These are phyloP conservation scores for Acromyrmex heyeri DNA, from an alignment of 1,140 invertebrate genomes.

Conservation along the genomic window DNA sequence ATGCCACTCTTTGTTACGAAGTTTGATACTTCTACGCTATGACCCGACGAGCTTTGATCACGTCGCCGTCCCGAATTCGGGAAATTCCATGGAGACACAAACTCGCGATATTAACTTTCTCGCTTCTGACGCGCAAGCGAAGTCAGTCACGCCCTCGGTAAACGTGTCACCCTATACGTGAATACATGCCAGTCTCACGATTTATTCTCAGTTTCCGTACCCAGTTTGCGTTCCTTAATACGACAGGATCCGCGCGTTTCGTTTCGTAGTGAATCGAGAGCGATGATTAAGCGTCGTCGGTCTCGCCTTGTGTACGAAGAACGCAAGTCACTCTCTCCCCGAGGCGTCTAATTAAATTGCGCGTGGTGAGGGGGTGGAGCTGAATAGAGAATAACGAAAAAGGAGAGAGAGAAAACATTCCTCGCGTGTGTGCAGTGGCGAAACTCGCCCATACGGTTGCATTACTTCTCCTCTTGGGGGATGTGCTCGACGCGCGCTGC, in stretches of 20 bases:
- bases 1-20: constrained; percentile 45
- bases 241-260: neutral
- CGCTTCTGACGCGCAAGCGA: constrained; percentile 20
- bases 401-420: neutral
- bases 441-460: neutral
- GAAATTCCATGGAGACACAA: constrained; percentile 53
- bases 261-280: neutral
- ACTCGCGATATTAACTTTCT: constrained; percentile 51
- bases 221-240: neutral
- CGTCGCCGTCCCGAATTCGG: constrained; percentile 45
- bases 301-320: neutral
- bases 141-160: constrained; percentile 17
- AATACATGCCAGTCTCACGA: constrained; percentile 5
- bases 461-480: neutral
- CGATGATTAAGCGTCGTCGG: neutral
- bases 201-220: constrained; percentile 31
- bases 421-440: constrained; percentile 12
- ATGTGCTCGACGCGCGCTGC: neutral
- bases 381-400: neutral
- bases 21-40: constrained; percentile 12
- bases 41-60: constrained; percentile 53
- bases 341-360: constrained; percentile 56
- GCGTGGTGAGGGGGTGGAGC: neutral
- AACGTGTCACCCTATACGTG: constrained; percentile 12
- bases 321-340: neutral